Evolutionary conservation across 2,797 vertebrate genomes (phyloP), one percentile per base, ranked within the genome.

Genomic region (Chrysolophus pictus): DNA sequence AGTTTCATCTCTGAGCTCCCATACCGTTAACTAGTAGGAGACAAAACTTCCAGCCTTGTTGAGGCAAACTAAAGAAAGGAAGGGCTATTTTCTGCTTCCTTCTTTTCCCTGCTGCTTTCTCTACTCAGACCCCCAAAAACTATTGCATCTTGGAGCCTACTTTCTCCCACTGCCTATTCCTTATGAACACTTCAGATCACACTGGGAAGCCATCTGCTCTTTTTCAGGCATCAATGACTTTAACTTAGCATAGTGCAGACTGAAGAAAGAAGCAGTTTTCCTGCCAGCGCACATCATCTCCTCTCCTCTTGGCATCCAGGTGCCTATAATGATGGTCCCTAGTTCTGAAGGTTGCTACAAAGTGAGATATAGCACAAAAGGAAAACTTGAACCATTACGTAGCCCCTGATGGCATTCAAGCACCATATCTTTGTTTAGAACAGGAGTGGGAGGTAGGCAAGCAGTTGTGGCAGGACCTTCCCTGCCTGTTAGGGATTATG

Each of bases 381-480:
- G 47, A 84, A 47, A 56, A 0, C 1, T 2, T 11, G 47, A 44
- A n/a, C 80, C 1, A 4, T 8, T 4, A 2, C 39, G 41, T 80
- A 47, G 68, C 42, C 42, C 19, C 11, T 56, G 33, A 13, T 62
- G 75, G 10, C 28, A 76, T 62, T 87, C 29, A 35, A 84, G 42
- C 19, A 63, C 41, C 29, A 2, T 37, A 6, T 76, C 17, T 8
- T 87, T 62, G 9, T 49, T 46, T 65, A 68, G 77, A 78, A 12
- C 22, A 67, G 11, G 47, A 51, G 44, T 29, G 42, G 31, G 26
- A 37, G 31, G n/a, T 69, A 5, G 11, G 19, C 22, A 42, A n/a
- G 39, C 6, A 15, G 9, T 31, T 70, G 15, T 31, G 24, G 23
- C 5, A 60, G 22, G 22, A 24, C 56, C 24, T 72, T 78, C 23